Evolutionary conservation across 2,797 vertebrate genomes (phyloP), one percentile per base, ranked within the genome.

Genomic region (Lutjanus argentimaculatus): DNA sequence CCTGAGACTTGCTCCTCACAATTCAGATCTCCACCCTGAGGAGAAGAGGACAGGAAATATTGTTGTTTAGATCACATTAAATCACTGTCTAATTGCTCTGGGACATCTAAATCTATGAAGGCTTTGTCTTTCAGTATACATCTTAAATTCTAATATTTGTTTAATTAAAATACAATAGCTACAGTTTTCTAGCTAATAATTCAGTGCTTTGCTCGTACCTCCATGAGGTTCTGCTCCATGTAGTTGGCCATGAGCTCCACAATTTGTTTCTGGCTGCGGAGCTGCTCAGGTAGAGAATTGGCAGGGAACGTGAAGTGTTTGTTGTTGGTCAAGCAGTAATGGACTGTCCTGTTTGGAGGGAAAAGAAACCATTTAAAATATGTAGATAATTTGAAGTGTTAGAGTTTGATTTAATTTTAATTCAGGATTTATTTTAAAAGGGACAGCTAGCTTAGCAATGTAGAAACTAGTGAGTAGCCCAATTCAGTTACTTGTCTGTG

Each of bases 171-270:
- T n/a, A 22, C 19, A 79, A 25, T 13, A 7, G 15, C 46, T 40
- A 8, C 22, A 71, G 10, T 9, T 5, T 12, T 58, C 6, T 6
- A 21, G 4, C 17, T 17, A 3, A 67, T 16, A 43, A 46, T 0
- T 0, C 36, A n/a, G 1, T 0, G 1, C 13, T 10, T 25, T 25
- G 8, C 14, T 49, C 95, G 45, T 82, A 98, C 99, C 97, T 99
- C 98, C 98, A 99, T 97, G 46, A 99, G 96, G 88, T 97, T 98
- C 85, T 98, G 97, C 78, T 99, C 98, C 99, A 99, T 99, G 91
- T 99, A 99, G 83, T 97, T 97, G 0, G 98, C 96, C 73, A 99
- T 98, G 71, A 99, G 97, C 57, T 96, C 95, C 53, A 99, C 93
- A 57, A 99, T 95, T 78, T 97, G 96, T 92, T 98, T 97, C 94